Evolutionary conservation across 2,888 invertebrate species (phyloP).

Genomic region (Tetheella fluctuosa): DNA sequence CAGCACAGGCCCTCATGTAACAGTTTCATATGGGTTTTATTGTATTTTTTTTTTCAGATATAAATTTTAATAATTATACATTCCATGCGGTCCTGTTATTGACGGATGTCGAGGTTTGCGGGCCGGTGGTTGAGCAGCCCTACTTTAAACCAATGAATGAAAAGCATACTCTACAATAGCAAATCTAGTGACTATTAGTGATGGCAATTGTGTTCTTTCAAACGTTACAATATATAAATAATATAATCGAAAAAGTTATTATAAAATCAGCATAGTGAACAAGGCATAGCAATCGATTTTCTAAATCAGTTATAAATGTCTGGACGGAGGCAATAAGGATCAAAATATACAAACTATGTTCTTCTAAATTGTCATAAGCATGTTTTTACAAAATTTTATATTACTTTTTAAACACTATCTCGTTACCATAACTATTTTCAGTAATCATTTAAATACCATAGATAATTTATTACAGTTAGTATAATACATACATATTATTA

Average conservation of each 20-base stretch:
- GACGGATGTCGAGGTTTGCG: not conserved
- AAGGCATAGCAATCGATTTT: conserved; percentile 3
- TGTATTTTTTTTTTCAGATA: no score
- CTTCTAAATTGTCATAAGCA: conserved; percentile 32
- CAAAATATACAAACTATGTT: conserved; percentile 28
- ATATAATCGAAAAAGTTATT: conserved; percentile 15
- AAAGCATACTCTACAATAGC: conserved; percentile 57
- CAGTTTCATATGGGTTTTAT: no score
- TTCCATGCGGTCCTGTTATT: not conserved
- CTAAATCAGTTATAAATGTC: conserved; percentile 17
- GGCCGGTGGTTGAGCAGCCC: not conserved
- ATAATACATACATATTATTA: conserved; percentile 28
- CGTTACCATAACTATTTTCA: no score
- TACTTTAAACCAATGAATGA: conserved; percentile 14
- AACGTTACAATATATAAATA: conserved; percentile 21
- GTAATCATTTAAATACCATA: conserved; percentile 29
- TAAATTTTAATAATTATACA: no score
- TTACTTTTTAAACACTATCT: conserved; percentile 26
- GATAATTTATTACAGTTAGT: conserved; percentile 29
- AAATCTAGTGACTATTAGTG: conserved; percentile 73
- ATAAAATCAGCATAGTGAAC: conserved; percentile 23
- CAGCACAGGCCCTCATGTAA: not conserved
- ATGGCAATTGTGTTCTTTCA: conserved; percentile 61
- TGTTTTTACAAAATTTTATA: conserved; percentile 20
- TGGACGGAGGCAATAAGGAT: conserved; percentile 76